Evolutionary conservation across 2,888 invertebrate species (phyloP).

Genomic region (Dendrolimus houi): DNA sequence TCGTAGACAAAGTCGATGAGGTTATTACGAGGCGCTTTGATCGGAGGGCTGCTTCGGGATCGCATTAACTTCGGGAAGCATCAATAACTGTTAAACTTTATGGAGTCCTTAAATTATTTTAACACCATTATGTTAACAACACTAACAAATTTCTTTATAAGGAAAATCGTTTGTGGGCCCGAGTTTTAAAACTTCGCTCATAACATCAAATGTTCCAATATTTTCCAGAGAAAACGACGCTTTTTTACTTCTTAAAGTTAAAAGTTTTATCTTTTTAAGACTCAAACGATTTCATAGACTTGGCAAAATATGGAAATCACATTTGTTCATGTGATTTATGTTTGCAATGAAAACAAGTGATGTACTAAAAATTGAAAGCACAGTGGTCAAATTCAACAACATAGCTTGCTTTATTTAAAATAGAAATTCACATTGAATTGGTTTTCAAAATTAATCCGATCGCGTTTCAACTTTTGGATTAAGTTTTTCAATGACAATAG

Average conservation of each 20-base stretch:
- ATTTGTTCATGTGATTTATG: neutral
- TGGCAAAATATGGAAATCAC: conserved; percentile 17
- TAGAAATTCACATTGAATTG: conserved; percentile 28
- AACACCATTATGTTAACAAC: conserved; percentile 56
- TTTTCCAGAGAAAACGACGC: conserved; percentile 21
- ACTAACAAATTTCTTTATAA: conserved; percentile 57
- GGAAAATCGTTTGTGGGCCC: conserved; percentile 37
- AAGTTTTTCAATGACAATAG: conserved; percentile 25
- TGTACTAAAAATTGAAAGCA: neutral
- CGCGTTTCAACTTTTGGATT: conserved; percentile 24
- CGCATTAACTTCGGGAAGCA: conserved; percentile 52
- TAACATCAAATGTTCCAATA: conserved; percentile 46
- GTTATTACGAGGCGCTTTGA: conserved; percentile 38
- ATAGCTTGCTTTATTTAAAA: conserved; percentile 11
- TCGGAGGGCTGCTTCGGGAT: conserved; percentile 40
- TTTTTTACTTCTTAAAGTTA: conserved; percentile 15
- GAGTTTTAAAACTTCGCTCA: conserved; percentile 33
- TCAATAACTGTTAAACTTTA: conserved; percentile 66
- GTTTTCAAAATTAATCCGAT: conserved; percentile 28
- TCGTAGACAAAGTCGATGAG: conserved; percentile 47
- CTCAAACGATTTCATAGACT: conserved; percentile 24
- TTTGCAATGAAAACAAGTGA: conserved; percentile 10
- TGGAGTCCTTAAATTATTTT: conserved; percentile 60
- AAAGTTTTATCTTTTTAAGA: conserved; percentile 19
- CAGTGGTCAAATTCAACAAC: no score